Percentiles rank a stretch among this genome's conserved stretches.
These are phyloP conservation scores for Watsonalla binaria DNA, from an alignment of 2,888 invertebrate genomes.

Conservation along the genomic window DNA sequence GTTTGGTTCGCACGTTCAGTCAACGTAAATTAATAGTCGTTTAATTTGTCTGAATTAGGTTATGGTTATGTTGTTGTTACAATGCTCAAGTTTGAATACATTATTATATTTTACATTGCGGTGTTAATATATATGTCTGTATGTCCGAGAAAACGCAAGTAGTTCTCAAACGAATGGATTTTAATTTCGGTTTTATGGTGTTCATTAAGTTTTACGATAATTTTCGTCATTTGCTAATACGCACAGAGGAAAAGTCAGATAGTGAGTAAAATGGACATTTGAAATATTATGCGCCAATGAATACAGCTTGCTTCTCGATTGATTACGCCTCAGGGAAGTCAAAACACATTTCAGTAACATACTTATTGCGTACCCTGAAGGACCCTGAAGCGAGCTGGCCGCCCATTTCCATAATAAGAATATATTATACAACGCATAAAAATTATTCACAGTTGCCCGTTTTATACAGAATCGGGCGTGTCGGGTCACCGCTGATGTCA, in stretches of 20 bases:
- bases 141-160: no score
- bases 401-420: slow-evolving; percentile 40
- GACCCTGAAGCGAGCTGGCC: slow-evolving; percentile 22
- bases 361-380: slow-evolving; percentile 4
- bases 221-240: no score
- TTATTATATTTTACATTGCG: no score
- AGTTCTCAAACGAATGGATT: no score
- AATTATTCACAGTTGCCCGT: slow-evolving; percentile 42
- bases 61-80: no score
- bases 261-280: no score
- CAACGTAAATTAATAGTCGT: background rate
- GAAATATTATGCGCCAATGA: no score
- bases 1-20: background rate
- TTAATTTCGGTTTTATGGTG: no score
- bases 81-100: no score
- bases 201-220: no score
- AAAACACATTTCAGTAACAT: slow-evolving; percentile 30
- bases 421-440: slow-evolving; percentile 30
- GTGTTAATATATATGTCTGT: no score
- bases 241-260: no score
- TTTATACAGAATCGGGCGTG: slow-evolving; percentile 23
- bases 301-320: slow-evolving; percentile 11
- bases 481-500: slow-evolving; percentile 23
- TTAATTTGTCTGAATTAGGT: background rate
- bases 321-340: slow-evolving; percentile 29